phyloP scores from a whole-genome alignment of 2,888 invertebrate genomes.

The Hecatera dysodea region DNA sequence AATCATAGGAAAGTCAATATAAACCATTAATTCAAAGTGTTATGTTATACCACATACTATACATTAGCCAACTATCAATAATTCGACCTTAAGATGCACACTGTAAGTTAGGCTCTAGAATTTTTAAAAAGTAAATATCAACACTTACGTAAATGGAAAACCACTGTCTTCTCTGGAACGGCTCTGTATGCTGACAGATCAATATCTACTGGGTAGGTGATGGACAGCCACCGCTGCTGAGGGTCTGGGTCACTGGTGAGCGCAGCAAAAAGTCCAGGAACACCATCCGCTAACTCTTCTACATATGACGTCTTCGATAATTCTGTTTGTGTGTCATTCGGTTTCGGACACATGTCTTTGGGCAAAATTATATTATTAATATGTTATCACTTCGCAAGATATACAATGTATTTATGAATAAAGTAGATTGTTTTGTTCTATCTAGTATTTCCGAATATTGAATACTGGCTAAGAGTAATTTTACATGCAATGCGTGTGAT shows the following conservation, averaged over 20 bases:
- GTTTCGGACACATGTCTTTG: conserved; percentile 97
- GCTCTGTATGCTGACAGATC: conserved; percentile 92
- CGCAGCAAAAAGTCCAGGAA: conserved; percentile 95
- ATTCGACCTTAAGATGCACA: too few species aligned
- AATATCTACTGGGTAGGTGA: conserved; percentile 95
- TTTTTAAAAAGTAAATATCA: background rate
- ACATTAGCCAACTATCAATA: too few species aligned
- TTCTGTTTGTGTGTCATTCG: conserved; percentile 94
- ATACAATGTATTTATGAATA: conserved; percentile 42
- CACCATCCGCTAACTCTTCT: conserved; percentile 95
- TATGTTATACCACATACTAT: too few species aligned
- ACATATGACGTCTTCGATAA: conserved; percentile 95
- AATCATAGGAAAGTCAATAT: too few species aligned
- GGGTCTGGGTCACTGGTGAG: conserved; percentile 95
- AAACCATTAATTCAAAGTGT: too few species aligned
- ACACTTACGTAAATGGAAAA: conserved; percentile 93
- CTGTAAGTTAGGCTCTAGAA: too few species aligned
- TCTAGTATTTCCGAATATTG: conserved; percentile 1
- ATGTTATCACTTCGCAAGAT: conserved; percentile 16
- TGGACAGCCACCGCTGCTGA: conserved; percentile 95
- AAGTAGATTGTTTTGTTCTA: conserved; percentile 1
- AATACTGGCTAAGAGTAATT: background rate
- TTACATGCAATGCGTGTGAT: background rate
- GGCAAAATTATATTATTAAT: conserved; percentile 34
- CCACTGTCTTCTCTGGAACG: conserved; percentile 93